Base-by-base conservation (phyloP, 1,140 invertebrate species). In the Musca vetustissima region DNA sequence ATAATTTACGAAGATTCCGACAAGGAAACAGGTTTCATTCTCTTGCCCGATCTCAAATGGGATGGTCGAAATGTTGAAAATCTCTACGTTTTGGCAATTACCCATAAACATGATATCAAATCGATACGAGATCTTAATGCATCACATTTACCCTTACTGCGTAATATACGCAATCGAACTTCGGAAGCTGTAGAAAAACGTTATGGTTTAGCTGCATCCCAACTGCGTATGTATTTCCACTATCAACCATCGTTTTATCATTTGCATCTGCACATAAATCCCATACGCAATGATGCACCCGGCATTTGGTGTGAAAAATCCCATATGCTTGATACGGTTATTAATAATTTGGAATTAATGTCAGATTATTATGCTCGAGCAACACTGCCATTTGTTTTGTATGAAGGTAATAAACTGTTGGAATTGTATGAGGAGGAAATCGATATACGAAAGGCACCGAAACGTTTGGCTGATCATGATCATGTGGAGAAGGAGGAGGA, bases 191-290 rank as follows among this genome's bases (percentile, higher is more conserved):
- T 98, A 53, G 75, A 85, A 64, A 86, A 95, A 25, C 94, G 93
- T 74, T 98, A 93, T 83, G 88, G 88, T 6, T 69, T 98, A 7
- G 82, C 87, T 21, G 77, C 83, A 25, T 87, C 87, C 57, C 90
- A 95, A 78, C 79, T 98, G 19, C 87, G 95, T 57, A 88, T 92
- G 70, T 98, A 95, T 83, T 83, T 98, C 4, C 97, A 99, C 81
- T 99, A 99, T 84, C 96, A 96, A 78, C 97, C 97, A 6, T 95
- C 95, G 0, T 98, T 96, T 84, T 98, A 98, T 84, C 96, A 98
- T 84, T 85, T 99, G 9, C 97, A 99, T 79, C 88, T 98, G 3
- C 97, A 99, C 83, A 96, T 98, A 75, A 93, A 91, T n/a, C 89
- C 91, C 70, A 77, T 98, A 0, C 87, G 89, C 66, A 90, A 91